Evolutionary conservation across 2,113 vertebrate species (phyloP).

Genomic region (Clarias batrachus): DNA sequence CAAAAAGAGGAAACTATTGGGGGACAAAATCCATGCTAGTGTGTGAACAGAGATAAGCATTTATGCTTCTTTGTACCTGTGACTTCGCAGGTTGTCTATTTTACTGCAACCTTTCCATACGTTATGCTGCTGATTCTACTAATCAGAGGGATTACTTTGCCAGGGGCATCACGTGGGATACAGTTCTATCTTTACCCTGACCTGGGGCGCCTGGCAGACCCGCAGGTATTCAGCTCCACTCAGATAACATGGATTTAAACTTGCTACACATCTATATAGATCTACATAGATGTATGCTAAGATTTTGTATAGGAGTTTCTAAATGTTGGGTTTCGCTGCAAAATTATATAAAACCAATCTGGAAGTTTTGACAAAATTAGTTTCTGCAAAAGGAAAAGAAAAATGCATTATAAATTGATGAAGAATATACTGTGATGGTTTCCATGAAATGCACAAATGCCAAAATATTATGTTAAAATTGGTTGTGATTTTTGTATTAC

Average conservation of each 20-base stretch:
- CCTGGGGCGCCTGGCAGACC: slow-evolving; percentile 81
- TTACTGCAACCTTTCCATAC: slow-evolving; percentile 94
- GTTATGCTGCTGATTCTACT: slow-evolving; percentile 89
- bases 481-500: too few relatives aligned
- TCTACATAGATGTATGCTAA: neutral
- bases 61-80: neutral
- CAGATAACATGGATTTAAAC: neutral
- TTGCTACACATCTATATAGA: neutral
- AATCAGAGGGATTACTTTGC: slow-evolving; percentile 85
- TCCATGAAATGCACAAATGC: too few relatives aligned
- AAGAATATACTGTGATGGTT: too few relatives aligned
- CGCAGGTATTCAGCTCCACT: slow-evolving; percentile 76
- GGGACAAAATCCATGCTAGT: neutral
- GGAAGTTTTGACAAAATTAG: too few relatives aligned
- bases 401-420: too few relatives aligned
- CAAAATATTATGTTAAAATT: too few relatives aligned
- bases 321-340: too few relatives aligned
- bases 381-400: too few relatives aligned
- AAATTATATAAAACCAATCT: too few relatives aligned
- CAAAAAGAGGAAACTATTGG: neutral
- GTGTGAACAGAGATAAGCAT: neutral
- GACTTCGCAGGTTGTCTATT: slow-evolving; percentile 88
- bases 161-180: slow-evolving; percentile 84
- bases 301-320: neutral
- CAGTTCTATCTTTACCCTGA: slow-evolving; percentile 92